Base-by-base conservation (phyloP, 2,797 vertebrate species). In the Pempheris klunzingeri region DNA sequence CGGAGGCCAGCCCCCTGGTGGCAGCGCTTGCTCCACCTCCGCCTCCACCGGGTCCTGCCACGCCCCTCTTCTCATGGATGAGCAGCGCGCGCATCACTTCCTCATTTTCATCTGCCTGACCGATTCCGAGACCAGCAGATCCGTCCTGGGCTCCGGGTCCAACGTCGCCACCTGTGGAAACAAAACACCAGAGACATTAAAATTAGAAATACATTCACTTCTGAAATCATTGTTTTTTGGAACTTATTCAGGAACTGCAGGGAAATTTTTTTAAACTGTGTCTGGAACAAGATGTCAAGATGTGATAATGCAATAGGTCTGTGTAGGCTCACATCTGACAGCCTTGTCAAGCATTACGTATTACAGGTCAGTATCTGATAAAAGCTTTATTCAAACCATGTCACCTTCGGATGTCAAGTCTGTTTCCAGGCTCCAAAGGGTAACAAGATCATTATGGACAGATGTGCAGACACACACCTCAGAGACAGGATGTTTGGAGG, bases 11-110 rank as follows among this genome's bases (percentile, higher is more conserved):
- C 11, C 92, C 94, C 0, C 90, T 96, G 77, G 92, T 72, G 0
- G 93, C 86, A 0, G 94, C 76, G 5, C 93, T 70, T 0, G 75
- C 77, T 43, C 85, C 87, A 0, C 78, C 80, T 18, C 3, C 78
- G 0, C 90, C 91, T 46, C 91, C 91, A 0, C 90, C 86, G 1
- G 93, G 58, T 1, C 88, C 92, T 0, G 94, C 92, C 1, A 71
- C 90, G 0, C 91, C 95, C 79, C 97, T 97, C 92, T 99, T 99
- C 92, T 99, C 98, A 0, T 99, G 98, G 90, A 99, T 99, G 43
- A 99, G 97, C 54, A 99, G 93, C 2, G 98, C 97, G 0, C 96
- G 96, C 98, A 99, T 99, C 86, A 99, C 98, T 79, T 99, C 98
- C 85, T 99, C 98, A 0, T 99, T 98, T 76, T 98, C 97, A 64